A percentile compares a stretch with the other conserved stretches of the same genome.
These are phyloP conservation scores for Dyspetes luteomarginatus DNA, from an alignment of 2,888 invertebrate species.

Conservation along the genomic window DNA sequence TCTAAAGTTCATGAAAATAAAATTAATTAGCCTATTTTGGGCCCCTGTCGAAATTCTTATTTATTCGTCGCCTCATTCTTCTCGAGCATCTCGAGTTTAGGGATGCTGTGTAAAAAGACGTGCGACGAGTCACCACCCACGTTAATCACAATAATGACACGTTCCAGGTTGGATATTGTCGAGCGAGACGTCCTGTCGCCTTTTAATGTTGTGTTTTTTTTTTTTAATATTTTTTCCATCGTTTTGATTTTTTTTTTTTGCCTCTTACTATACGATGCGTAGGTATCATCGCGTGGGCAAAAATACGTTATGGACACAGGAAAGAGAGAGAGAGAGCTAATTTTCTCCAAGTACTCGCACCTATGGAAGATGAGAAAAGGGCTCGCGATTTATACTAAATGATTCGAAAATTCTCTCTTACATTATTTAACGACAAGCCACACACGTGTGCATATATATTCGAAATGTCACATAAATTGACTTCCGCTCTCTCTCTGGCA, in stretches of 20 bases:
- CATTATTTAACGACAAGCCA: not conserved
- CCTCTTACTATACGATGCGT: constrained; percentile 30
- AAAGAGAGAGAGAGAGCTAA: constrained; percentile 42
- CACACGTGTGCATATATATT: too few species aligned
- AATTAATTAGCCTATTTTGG: too few species aligned
- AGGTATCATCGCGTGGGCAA: constrained; percentile 49
- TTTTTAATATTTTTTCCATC: not conserved
- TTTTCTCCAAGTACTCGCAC: too few species aligned
- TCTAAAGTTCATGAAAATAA: too few species aligned
- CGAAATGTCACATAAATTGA: constrained; percentile 11
- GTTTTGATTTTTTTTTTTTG: constrained; percentile 1
- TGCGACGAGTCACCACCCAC: constrained; percentile 50
- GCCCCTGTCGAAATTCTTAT: not conserved
- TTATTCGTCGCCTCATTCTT: constrained; percentile 11
- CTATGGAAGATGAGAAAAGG: too few species aligned
- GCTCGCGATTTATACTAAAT: constrained; percentile 29
- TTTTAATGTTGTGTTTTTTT: constrained; percentile 7
- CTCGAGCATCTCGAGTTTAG: not conserved
- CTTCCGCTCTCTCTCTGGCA: constrained; percentile 12
- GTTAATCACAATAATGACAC: constrained; percentile 61
- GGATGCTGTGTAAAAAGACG: constrained; percentile 14
- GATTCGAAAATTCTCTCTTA: constrained; percentile 6
- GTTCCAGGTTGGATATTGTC: constrained; percentile 47
- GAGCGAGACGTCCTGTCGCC: constrained; percentile 60
- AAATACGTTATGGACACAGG: constrained; percentile 15